Base-by-base conservation (phyloP, 2,888 invertebrate genomes). In the Caenorhabditis zanzibari region DNA sequence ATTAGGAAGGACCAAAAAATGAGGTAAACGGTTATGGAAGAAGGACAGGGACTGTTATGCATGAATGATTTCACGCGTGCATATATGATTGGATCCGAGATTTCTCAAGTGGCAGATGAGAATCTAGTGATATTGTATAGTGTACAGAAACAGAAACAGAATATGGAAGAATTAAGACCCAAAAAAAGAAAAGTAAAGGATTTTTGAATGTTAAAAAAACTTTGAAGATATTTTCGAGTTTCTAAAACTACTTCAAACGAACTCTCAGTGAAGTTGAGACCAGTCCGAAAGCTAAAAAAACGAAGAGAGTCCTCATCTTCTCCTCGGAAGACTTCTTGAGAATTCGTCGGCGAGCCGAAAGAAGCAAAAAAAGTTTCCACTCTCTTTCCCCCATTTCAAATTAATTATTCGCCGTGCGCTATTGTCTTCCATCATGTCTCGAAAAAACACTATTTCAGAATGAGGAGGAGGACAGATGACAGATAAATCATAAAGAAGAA, bases 401-500 rank as follows among this genome's bases (percentile, higher is more conserved):
- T 77, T 77, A 77, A 77, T 77, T 77, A 77, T 77, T 77, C 71
- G 69, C 69, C 54, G 68, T 68, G 59, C 58, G 54, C 58, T 54
- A 71, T 77, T 77, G 77, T 77, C 54, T 71, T 77, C 71, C 77
- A 71, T 69, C 77, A 77, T 69, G 69, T 71, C 44, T 63, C 54
- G 41, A 63, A 68, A 77, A 68, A 47, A 69, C 24, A n/a, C 52
- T 41, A 28, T 41, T 32, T 9, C 38, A 58, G 44, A 54, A 38
- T 10, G 41, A 10, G 26, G 26, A 26, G 35, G 58, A 12, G 56
- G 16, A 69, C 76, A 77, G 19, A 68, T 71, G 77, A 77, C 77
- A 69, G 76, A 77, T 77, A 77, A 77, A 77, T 77, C 77, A 77
- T 71, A 74, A 66, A 59, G 69, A 64, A 74, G 56, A 75, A 64